Percentiles rank a stretch among this genome's conserved stretches.
These are phyloP conservation scores for Athetis lepigone DNA, from an alignment of 2,888 invertebrate genomes.

Conservation along the genomic window DNA sequence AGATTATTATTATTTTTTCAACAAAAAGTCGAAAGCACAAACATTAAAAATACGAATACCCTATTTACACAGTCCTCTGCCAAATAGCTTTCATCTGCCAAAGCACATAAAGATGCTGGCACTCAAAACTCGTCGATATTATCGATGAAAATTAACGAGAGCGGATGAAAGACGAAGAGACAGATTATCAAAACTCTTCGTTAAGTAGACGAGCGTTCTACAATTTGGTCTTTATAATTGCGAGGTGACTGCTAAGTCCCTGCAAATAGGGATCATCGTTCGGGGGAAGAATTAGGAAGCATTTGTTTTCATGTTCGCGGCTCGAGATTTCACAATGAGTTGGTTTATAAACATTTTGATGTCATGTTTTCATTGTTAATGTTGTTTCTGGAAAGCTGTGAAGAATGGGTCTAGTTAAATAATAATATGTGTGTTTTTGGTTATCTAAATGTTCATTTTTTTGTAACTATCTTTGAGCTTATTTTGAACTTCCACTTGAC, in stretches of 20 bases:
- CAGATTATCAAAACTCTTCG: constrained; percentile 84
- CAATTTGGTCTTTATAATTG: constrained; percentile 87
- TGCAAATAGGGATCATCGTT: constrained; percentile 89
- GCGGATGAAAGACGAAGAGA: constrained; percentile 69
- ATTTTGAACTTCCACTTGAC: no score
- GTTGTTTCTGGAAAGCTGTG: neutral
- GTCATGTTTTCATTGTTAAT: constrained; percentile 55
- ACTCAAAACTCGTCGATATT: constrained; percentile 33
- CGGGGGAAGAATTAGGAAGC: constrained; percentile 84
- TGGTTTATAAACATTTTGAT: constrained; percentile 69
- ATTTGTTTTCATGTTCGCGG: constrained; percentile 88
- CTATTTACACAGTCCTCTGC: neutral
- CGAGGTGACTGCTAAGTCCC: constrained; percentile 88
- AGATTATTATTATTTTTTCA: no score
- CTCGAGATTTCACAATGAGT: constrained; percentile 68
- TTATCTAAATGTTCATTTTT: no score
- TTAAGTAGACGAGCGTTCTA: constrained; percentile 61
- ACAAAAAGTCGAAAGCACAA: neutral
- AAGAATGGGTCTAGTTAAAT: neutral
- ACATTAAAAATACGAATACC: neutral
- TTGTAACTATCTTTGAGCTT: no score
- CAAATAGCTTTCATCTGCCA: constrained; percentile 40
- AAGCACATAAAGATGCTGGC: constrained; percentile 31
- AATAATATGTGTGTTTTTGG: neutral
- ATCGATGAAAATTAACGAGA: constrained; percentile 48